These are phyloP conservation scores for Macrophya alboannulata DNA, from an alignment of 2,888 invertebrate genomes.

Conservation along the genomic window DNA sequence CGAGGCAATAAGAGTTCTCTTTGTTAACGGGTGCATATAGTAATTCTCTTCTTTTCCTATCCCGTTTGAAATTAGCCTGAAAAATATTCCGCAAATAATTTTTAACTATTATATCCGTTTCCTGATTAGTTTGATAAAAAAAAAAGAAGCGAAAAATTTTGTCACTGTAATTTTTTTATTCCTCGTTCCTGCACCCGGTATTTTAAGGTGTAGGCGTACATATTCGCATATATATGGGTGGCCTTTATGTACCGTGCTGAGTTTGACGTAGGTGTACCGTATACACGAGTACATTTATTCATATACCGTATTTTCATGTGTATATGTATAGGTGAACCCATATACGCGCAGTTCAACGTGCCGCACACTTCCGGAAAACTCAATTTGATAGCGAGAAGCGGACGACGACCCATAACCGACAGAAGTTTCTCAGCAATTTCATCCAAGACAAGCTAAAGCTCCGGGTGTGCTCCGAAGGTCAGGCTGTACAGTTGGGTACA, in stretches of 20 bases:
- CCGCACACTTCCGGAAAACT: slow-evolving; percentile 17
- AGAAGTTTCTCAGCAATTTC: slow-evolving; percentile 40
- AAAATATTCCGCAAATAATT: neutral
- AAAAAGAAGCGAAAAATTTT: no score
- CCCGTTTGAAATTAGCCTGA: neutral
- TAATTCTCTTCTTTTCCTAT: neutral
- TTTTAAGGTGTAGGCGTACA: neutral
- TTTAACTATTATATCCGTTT: neutral
- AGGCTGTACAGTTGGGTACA: neutral
- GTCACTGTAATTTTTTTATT: no score
- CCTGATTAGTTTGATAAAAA: neutral
- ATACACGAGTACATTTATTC: neutral
- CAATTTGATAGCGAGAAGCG: slow-evolving; percentile 40
- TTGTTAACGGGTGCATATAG: slow-evolving; percentile 10
- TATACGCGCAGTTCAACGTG: neutral
- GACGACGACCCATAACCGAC: slow-evolving; percentile 28
- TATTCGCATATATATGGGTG: neutral
- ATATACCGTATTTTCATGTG: neutral
- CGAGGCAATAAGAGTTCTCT: slow-evolving; percentile 1
- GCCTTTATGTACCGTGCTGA: neutral
- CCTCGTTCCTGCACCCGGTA: no score
- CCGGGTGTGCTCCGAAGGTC: neutral
- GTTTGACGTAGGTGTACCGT: no score
- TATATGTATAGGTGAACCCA: neutral
- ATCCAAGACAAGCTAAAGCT: slow-evolving; percentile 3